These are phyloP conservation scores for Gnathonemus echidnorhynchus DNA, from an alignment of 2,113 vertebrate genomes.

Conservation along the genomic window DNA sequence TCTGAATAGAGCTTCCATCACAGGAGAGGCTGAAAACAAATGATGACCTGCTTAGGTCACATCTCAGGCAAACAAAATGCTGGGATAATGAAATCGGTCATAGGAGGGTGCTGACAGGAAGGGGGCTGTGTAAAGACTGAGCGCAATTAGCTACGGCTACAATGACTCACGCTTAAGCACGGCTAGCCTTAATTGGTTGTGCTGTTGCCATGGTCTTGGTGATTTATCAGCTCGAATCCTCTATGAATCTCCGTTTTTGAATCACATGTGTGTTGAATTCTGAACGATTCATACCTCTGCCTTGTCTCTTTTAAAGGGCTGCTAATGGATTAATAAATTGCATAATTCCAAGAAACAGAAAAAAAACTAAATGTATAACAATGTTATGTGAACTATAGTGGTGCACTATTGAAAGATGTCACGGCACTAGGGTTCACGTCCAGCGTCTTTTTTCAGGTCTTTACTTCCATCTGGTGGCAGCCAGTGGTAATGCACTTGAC, in stretches of 20 bases:
- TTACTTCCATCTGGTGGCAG: constrained; percentile 1
- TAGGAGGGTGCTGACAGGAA: background rate
- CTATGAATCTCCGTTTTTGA: background rate
- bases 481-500: background rate
- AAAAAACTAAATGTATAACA: background rate
- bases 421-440: background rate
- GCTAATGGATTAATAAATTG: background rate
- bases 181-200: background rate
- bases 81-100: background rate
- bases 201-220: background rate
- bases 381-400: background rate
- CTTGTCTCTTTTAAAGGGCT: background rate
- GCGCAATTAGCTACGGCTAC: background rate
- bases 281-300: background rate
- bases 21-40: background rate
- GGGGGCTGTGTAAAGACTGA: background rate
- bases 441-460: background rate
- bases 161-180: background rate
- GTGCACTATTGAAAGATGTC: background rate
- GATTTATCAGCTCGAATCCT: background rate
- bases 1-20: background rate
- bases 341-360: background rate
- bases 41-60: background rate
- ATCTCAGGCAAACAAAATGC: background rate
- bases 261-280: background rate